Percentiles rank a stretch among this genome's conserved stretches.
Evolutionary conservation across 2,888 invertebrate species (phyloP).

Genomic region (Agrochola circellaris): DNA sequence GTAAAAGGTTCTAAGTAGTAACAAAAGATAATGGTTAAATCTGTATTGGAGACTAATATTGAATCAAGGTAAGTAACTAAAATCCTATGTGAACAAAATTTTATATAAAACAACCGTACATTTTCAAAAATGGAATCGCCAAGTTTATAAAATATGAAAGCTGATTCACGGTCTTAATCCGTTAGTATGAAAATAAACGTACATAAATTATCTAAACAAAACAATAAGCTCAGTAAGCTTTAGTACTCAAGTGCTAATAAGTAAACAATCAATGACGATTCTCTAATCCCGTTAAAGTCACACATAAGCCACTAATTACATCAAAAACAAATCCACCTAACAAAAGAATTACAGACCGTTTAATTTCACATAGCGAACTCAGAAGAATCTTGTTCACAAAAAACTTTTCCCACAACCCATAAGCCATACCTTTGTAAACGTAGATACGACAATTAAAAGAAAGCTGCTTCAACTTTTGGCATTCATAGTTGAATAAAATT

Average conservation of each 20-base stretch:
- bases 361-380: constrained; percentile 61
- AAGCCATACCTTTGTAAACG: constrained; percentile 57
- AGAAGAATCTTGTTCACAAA: constrained; percentile 61
- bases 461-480: constrained; percentile 62
- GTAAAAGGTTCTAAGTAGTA: not conserved
- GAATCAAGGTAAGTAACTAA: not conserved
- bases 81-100: not conserved
- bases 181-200: not conserved
- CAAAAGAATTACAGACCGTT: constrained; percentile 53
- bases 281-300: constrained; percentile 54
- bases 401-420: constrained; percentile 57
- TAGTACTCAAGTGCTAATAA: constrained; percentile 14
- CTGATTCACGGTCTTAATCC: not conserved
- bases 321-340: constrained; percentile 51
- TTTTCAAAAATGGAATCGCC: not conserved
- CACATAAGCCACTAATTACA: constrained; percentile 57
- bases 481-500: constrained; percentile 62
- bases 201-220: not conserved
- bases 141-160: not conserved
- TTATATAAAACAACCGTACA: not conserved
- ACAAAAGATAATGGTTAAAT: not conserved
- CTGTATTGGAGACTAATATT: no score
- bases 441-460: constrained; percentile 65
- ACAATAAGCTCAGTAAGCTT: constrained; percentile 9
- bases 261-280: constrained; percentile 39